Percentiles rank a stretch among this genome's conserved stretches.
Evolutionary conservation across 2,888 invertebrate genomes (phyloP).

Genomic region (Brenthis ino): DNA sequence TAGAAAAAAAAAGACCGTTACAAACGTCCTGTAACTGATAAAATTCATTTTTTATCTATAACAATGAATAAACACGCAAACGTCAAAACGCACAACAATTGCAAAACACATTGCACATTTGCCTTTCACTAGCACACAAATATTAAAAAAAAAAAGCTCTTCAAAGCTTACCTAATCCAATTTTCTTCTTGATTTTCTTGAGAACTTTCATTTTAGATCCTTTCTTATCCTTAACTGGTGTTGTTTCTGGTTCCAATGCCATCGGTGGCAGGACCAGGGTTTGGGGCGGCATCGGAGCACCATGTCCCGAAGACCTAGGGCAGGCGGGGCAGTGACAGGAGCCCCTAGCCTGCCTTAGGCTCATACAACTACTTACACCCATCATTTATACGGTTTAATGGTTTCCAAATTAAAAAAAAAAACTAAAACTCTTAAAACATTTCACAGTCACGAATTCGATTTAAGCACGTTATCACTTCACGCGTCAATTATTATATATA

Average conservation of each 20-base stretch:
- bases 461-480: constrained; percentile 42
- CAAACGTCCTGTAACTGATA: constrained; percentile 15
- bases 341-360: constrained; percentile 80
- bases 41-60: neutral
- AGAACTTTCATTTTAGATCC: constrained; percentile 92
- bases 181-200: constrained; percentile 93
- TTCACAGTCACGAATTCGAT: constrained; percentile 42
- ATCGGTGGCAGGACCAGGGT: constrained; percentile 75
- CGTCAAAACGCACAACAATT: neutral
- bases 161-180: constrained; percentile 89
- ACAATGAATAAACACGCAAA: neutral
- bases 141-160: constrained; percentile 1
- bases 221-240: constrained; percentile 76
- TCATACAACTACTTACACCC: constrained; percentile 82
- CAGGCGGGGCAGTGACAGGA: constrained; percentile 81
- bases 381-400: constrained; percentile 63
- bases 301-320: constrained; percentile 71
- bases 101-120: neutral
- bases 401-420: constrained; percentile 29
- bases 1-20: constrained; percentile 24
- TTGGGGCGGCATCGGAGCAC: constrained; percentile 66
- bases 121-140: neutral
- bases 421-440: constrained; percentile 38
- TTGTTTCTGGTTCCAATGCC: constrained; percentile 72
- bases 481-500: constrained; percentile 35